A percentile compares a stretch with the other conserved stretches of the same genome.
Conservation (phyloP, 2,888 invertebrate species). For the Mechanitis messenoides region DNA sequence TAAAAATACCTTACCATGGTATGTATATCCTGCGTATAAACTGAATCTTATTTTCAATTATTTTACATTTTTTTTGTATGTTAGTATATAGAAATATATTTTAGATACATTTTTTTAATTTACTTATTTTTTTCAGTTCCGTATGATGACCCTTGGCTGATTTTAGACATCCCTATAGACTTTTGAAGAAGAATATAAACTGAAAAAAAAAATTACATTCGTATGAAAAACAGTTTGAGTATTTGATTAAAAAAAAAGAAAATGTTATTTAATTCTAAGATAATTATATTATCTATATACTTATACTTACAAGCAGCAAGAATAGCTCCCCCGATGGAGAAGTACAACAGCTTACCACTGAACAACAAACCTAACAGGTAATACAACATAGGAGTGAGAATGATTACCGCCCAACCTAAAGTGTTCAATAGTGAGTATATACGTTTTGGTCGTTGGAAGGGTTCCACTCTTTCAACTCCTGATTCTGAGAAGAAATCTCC, state of each 20-base stretch:
- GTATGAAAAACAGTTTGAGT: not conserved
- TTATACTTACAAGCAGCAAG: constrained; percentile 85
- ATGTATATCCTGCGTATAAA: not conserved
- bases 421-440: constrained; percentile 83
- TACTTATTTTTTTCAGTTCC: constrained; percentile 78
- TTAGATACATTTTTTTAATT: constrained; percentile 29
- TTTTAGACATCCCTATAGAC: constrained; percentile 89
- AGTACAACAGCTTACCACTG: constrained; percentile 83
- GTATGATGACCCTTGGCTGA: constrained; percentile 89
- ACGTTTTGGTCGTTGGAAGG: constrained; percentile 77
- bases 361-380: constrained; percentile 80
- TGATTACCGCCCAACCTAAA: constrained; percentile 80
- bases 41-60: constrained; percentile 1
- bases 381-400: constrained; percentile 83
- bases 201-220: constrained; percentile 62
- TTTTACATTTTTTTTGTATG: not conserved
- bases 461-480: constrained; percentile 79
- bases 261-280: not conserved
- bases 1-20: constrained; percentile 1
- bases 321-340: constrained; percentile 82
- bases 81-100: constrained; percentile 29
- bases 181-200: constrained; percentile 87
- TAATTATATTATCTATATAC: not conserved
- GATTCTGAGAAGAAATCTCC: constrained; percentile 88
- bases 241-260: not conserved